Percentiles rank a stretch among this genome's conserved stretches.
phyloP scores from a whole-genome alignment of 1,140 invertebrate genomes.

The Drosophila ananassae region DNA sequence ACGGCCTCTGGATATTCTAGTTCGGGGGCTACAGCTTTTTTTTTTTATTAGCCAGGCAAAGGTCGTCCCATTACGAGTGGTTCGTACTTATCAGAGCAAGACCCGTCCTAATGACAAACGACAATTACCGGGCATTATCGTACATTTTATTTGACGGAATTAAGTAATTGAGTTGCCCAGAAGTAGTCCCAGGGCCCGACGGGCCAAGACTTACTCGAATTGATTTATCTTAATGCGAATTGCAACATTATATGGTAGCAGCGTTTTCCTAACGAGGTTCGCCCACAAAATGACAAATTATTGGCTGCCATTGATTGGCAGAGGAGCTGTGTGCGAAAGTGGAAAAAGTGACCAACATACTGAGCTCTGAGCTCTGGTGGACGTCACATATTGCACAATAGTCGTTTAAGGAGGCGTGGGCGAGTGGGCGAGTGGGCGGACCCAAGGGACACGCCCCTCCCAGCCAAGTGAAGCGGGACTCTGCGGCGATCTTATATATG shows the following conservation, averaged over 20 bases:
- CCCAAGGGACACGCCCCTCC: constrained; percentile 26
- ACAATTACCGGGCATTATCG: neutral
- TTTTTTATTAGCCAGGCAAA: neutral
- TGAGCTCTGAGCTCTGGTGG: no score
- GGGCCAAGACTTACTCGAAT: no score
- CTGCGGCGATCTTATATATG: constrained; percentile 49
- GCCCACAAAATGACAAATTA: neutral
- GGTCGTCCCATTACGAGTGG: neutral
- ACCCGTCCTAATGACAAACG: neutral
- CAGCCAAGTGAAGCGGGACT: constrained; percentile 50
- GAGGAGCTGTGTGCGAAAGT: neutral
- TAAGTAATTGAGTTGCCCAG: neutral
- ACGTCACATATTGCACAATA: neutral
- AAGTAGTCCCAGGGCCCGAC: neutral
- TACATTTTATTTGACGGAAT: neutral
- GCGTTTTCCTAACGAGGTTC: neutral
- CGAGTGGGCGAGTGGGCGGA: constrained; percentile 8
- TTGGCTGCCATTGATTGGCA: neutral
- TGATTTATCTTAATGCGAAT: neutral
- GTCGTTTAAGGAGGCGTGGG: neutral
- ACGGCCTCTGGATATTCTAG: neutral
- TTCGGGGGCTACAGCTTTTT: neutral
- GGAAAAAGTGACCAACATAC: neutral
- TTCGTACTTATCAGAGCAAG: neutral
- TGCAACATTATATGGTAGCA: no score